Percentiles rank a stretch among this genome's conserved stretches.
phyloP scores from a whole-genome alignment of 2,797 vertebrate species.

The Rhabdomys pumilio region DNA sequence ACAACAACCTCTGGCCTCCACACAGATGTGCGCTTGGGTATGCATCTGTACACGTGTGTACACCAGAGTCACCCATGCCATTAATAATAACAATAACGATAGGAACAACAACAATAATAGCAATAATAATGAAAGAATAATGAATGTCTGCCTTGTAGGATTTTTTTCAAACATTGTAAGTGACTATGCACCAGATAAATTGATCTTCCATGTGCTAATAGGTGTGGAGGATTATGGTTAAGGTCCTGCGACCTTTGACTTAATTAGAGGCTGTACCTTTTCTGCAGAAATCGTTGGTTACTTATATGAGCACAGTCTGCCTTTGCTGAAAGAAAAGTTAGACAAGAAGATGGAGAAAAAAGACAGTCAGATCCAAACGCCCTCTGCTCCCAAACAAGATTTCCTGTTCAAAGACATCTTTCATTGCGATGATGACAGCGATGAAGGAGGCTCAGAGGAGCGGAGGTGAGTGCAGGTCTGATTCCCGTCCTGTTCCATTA shows the following conservation, averaged over 20 bases:
- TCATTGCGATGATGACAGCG: slow-evolving; percentile 68
- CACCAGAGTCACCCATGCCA: neutral
- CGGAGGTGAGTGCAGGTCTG: neutral
- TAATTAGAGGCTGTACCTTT: neutral
- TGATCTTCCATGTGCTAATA: neutral
- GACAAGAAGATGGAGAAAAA: neutral
- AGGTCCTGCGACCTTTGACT: neutral
- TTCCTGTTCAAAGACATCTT: slow-evolving; percentile 88
- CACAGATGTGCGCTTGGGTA: neutral
- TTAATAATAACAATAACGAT: too few species aligned
- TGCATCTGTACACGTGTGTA: neutral
- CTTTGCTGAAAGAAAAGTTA: slow-evolving; percentile 87
- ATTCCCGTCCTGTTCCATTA: neutral
- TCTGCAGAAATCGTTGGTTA: slow-evolving; percentile 91
- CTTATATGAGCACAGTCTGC: slow-evolving; percentile 88
- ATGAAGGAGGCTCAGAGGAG: slow-evolving; percentile 55
- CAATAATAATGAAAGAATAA: neutral
- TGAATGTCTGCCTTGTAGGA: rapidly evolving
- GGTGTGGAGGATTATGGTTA: rapidly evolving
- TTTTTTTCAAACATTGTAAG: neutral
- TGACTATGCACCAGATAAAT: rapidly evolving
- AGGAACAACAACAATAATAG: too few species aligned
- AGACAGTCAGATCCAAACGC: neutral
- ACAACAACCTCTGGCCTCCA: neutral
- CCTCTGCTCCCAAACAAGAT: slow-evolving; percentile 54